Percentiles rank a stretch among this genome's conserved stretches.
Evolutionary conservation across 2,113 vertebrate genomes (phyloP).

Genomic region (Pseudorhombus dupliciocellatus): DNA sequence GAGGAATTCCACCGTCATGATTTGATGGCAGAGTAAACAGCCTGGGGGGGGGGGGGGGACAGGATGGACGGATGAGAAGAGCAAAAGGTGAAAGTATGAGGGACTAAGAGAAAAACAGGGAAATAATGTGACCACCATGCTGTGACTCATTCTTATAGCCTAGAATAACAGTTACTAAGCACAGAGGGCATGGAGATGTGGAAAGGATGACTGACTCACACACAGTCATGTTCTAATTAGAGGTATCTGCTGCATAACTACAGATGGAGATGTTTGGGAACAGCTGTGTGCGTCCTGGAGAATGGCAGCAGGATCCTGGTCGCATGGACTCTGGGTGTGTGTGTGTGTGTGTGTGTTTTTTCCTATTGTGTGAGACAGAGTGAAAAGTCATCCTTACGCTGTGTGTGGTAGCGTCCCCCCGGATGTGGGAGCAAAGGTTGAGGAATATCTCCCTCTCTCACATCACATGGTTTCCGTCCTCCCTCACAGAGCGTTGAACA

Average conservation of each 20-base stretch:
- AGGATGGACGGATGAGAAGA: background rate
- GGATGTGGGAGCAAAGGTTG: conserved; percentile 7
- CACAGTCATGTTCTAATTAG: conserved; percentile 57
- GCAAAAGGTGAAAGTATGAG: background rate
- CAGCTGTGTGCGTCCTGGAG: background rate
- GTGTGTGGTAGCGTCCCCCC: background rate
- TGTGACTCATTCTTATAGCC: conserved; percentile 41
- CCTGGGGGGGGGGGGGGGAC: background rate
- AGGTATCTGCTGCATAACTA: conserved; percentile 53
- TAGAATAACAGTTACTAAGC: conserved; percentile 47
- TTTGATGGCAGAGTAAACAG: conserved; percentile 22
- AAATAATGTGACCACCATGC: conserved; percentile 3
- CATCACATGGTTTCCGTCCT: conserved; percentile 13
- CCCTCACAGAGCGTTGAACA: background rate
- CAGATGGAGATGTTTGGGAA: conserved; percentile 51
- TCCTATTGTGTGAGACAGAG: background rate
- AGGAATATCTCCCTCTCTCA: conserved; percentile 17
- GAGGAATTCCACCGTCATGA: conserved; percentile 54
- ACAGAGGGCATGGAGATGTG: conserved; percentile 64
- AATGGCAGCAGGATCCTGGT: background rate
- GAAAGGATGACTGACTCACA: conserved; percentile 71
- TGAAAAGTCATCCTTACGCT: background rate
- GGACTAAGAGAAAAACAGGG: background rate
- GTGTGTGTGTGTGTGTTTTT: conserved; percentile 6
- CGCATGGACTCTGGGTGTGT: background rate